These are phyloP conservation scores for Psylliodes chrysocephalus DNA, from an alignment of 2,888 invertebrate genomes.

Conservation along the genomic window DNA sequence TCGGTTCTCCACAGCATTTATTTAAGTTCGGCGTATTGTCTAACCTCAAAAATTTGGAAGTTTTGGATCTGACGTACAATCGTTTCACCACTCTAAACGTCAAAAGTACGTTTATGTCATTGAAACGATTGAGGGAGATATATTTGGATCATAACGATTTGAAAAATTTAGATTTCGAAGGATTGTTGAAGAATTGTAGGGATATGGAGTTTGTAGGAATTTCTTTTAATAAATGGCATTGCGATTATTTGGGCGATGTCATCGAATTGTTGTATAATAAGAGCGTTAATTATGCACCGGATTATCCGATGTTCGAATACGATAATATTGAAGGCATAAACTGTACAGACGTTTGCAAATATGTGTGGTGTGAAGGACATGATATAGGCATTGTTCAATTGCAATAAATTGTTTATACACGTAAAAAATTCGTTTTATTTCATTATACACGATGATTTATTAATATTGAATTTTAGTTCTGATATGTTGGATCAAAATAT, in stretches of 20 bases:
- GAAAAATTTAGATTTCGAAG: constrained; percentile 16
- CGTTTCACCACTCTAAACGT: neutral
- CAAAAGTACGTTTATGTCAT: constrained; percentile 11
- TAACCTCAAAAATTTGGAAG: constrained; percentile 6
- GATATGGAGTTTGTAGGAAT: constrained; percentile 11
- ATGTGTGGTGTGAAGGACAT: constrained; percentile 25
- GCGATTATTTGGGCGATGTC: constrained; percentile 10
- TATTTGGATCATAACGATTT: constrained; percentile 21
- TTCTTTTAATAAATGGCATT: constrained; percentile 24
- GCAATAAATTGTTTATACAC: too few relatives aligned
- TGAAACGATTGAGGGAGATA: constrained; percentile 4
- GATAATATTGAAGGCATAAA: constrained; percentile 34
- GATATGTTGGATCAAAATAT: too few relatives aligned
- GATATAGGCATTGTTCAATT: neutral
- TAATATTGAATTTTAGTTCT: too few relatives aligned
- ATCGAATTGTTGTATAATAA: constrained; percentile 14
- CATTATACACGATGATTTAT: too few relatives aligned
- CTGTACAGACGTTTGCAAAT: constrained; percentile 31
- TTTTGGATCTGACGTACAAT: constrained; percentile 20
- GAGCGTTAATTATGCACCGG: constrained; percentile 10
- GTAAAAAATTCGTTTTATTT: too few relatives aligned
- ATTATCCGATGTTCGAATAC: constrained; percentile 2
- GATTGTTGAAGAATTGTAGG: constrained; percentile 13
- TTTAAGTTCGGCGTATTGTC: constrained; percentile 10
- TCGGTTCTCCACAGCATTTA: neutral